Evolutionary conservation across 1,140 invertebrate species (phyloP), one percentile per base, ranked within the genome.

Genomic region (Pollicipes pollicipes): DNA sequence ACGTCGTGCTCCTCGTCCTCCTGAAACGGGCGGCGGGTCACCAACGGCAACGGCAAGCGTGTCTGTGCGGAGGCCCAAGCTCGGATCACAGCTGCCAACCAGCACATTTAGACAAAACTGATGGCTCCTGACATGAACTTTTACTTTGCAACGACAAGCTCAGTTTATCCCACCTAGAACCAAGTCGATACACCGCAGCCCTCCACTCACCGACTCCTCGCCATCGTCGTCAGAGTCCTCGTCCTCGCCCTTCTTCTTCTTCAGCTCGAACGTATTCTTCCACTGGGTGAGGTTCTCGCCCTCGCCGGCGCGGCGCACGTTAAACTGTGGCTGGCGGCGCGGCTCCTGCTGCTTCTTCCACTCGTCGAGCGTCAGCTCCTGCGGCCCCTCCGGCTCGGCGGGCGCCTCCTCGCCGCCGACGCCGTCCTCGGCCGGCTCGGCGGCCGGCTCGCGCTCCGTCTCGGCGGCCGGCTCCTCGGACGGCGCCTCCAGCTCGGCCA

Each of bases 251-350:
- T 88, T 88, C 79, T 91, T 91, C 79, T 89, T 90, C 76, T 89
- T 87, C 67, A 92, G 81, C 75, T 87, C 85, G 75, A 90, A 90
- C 84, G 93, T 90, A 76, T 95, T 95, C 80, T 95, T 94, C 91
- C 91, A 95, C 79, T 93, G 90, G 68, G 87, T 86, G 66, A 88
- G 83, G 79, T 94, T 91, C 78, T 95, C 91, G 58, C 93, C 93
- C 82, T 96, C 92, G 66, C 91, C 91, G 70, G 93, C 90, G 81
- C 94, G 93, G 72, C 93, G 86, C 74, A 94, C 80, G 80, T 96
- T 95, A 77, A 89, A 95, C 74, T 88, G 86, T 31, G 92, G 91
- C 77, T 89, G 90, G 84, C 76, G 83, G 32, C 76, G 76, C 68
- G 69, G 72, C 30, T 77, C 84, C 74, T 87, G 85, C 75, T 90